phyloP scores from a whole-genome alignment of 2,113 vertebrate genomes.

The Columbina picui region DNA sequence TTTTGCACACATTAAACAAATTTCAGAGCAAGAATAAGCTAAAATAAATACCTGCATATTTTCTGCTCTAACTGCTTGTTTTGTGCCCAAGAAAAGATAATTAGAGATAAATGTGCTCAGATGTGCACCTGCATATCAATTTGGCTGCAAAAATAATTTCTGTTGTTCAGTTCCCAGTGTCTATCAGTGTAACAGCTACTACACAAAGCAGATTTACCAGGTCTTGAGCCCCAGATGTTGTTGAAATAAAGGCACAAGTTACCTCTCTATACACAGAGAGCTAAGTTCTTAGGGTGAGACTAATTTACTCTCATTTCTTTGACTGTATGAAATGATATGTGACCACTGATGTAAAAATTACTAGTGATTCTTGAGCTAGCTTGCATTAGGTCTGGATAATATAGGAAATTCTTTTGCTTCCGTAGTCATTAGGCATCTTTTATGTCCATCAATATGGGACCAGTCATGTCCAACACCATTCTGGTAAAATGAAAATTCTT shows the following conservation, averaged over 20 bases:
- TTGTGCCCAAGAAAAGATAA: conserved; percentile 21
- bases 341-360: background rate
- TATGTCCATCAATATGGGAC: background rate
- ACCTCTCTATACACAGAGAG: background rate
- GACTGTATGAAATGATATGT: background rate
- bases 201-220: background rate
- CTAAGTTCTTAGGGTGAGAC: background rate
- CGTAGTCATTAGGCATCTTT: background rate
- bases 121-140: conserved; percentile 29
- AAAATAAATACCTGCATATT: background rate
- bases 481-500: background rate
- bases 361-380: background rate
- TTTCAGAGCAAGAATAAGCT: background rate
- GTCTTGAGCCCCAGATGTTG: background rate
- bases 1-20: background rate
- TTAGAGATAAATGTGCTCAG: conserved; percentile 32
- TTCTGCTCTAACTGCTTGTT: background rate
- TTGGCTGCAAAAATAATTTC: conserved; percentile 23
- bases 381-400: background rate
- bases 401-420: background rate
- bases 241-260: background rate
- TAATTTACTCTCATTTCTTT: background rate
- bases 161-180: background rate
- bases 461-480: background rate
- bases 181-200: background rate